Percentiles rank a stretch among this genome's conserved stretches.
Conservation (phyloP, 2,113 vertebrate species). For the Athene noctua region DNA sequence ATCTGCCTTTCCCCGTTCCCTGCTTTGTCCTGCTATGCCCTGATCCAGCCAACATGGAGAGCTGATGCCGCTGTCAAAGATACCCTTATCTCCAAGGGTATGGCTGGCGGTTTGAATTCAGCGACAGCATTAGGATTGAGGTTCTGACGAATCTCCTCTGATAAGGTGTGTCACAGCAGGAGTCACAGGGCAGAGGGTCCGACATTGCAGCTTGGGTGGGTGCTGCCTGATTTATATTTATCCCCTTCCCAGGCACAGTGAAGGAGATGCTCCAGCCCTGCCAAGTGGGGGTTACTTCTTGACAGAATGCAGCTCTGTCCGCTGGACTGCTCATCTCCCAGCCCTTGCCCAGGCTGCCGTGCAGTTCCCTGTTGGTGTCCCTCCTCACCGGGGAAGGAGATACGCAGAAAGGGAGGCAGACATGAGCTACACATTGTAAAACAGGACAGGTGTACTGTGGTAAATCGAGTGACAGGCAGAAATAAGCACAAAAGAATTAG, state of each 20-base stretch:
- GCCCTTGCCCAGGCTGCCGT: neutral
- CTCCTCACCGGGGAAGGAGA: neutral
- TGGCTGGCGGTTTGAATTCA: neutral
- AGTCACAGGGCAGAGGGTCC: neutral
- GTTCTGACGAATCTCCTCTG: neutral
- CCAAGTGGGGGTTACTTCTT: neutral
- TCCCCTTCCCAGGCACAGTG: neutral
- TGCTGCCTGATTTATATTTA: neutral
- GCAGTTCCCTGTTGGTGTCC: neutral
- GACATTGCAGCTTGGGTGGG: neutral
- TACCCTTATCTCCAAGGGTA: neutral
- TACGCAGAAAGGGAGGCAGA: neutral
- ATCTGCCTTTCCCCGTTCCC: neutral
- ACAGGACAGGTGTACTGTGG: neutral
- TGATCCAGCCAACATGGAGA: neutral
- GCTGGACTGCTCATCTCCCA: neutral
- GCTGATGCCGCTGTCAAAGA: neutral
- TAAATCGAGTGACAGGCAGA: conserved; percentile 6
- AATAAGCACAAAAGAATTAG: conserved; percentile 28
- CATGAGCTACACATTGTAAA: neutral
- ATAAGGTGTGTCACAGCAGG: neutral
- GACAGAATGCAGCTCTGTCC: neutral
- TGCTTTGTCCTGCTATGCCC: neutral
- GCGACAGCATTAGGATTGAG: neutral
- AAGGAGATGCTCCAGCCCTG: neutral